Conservation (phyloP, 1,140 invertebrate genomes). For the Harlomillsia oculata region DNA sequence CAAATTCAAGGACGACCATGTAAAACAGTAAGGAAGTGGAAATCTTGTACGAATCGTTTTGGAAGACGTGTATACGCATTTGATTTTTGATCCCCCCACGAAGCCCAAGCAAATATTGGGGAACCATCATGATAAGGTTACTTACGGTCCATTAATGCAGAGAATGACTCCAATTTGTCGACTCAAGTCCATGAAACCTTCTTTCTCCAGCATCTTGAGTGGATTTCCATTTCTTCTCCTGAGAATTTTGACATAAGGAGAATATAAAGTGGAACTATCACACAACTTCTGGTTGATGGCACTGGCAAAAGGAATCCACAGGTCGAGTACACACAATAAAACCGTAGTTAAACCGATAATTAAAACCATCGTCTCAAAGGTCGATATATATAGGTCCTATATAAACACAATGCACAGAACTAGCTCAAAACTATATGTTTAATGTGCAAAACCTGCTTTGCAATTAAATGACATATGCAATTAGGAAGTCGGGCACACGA, state of each 20-base stretch:
- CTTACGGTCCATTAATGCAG: slow-evolving; percentile 8
- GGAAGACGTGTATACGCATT: background rate
- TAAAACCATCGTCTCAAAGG: too few species aligned
- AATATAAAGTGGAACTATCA: background rate
- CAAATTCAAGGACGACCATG: too few species aligned
- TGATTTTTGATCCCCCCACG: background rate
- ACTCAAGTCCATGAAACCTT: background rate
- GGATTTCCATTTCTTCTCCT: background rate
- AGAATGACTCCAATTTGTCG: background rate
- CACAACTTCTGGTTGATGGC: too few species aligned
- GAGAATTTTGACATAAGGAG: background rate
- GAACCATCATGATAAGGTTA: background rate
- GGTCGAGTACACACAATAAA: too few species aligned
- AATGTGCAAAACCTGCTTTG: too few species aligned
- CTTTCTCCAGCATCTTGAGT: background rate
- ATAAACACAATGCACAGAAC: too few species aligned
- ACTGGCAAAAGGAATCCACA: too few species aligned
- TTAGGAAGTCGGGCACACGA: too few species aligned
- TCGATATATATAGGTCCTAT: too few species aligned
- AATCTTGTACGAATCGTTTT: background rate
- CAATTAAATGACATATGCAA: too few species aligned
- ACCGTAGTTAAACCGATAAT: too few species aligned
- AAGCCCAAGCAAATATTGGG: background rate
- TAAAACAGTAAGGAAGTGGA: background rate
- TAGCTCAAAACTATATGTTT: too few species aligned